Conservation (phyloP, 2,888 invertebrate genomes). For the Coleophora deauratella region DNA sequence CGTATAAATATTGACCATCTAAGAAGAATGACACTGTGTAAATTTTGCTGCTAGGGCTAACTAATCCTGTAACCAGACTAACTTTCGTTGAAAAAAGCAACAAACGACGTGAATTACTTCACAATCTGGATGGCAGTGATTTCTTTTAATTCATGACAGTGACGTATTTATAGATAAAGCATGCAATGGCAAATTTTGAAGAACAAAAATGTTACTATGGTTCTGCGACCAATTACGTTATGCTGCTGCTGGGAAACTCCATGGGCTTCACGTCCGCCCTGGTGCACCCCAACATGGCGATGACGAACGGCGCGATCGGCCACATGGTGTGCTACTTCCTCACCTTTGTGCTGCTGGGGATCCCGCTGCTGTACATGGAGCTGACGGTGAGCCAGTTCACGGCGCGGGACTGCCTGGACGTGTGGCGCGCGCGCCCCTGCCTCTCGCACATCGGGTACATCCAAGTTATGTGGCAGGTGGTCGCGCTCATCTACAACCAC, state of each 20-base stretch:
- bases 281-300: conserved; percentile 29
- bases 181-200: no score
- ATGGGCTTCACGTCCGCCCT: conserved; percentile 31
- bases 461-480: conserved; percentile 38
- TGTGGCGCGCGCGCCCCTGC: conserved; percentile 46
- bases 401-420: conserved; percentile 44
- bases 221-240: conserved; percentile 25
- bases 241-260: conserved; percentile 35
- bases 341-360: conserved; percentile 35
- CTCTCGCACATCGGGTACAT: conserved; percentile 50
- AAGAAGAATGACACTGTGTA: no score
- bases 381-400: conserved; percentile 53
- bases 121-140: no score
- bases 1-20: no score
- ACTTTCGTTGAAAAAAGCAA: no score
- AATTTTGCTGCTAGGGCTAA: no score
- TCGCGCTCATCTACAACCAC: conserved; percentile 35
- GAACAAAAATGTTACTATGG: conserved; percentile 7
- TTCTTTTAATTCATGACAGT: no score
- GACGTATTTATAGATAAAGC: no score
- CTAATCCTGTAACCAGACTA: no score
- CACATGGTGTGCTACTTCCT: conserved; percentile 26
- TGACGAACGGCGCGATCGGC: conserved; percentile 35
- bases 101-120: no score
- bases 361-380: conserved; percentile 58